These are phyloP conservation scores for Synanthedon vespiformis DNA, from an alignment of 2,888 invertebrate genomes.

Conservation along the genomic window DNA sequence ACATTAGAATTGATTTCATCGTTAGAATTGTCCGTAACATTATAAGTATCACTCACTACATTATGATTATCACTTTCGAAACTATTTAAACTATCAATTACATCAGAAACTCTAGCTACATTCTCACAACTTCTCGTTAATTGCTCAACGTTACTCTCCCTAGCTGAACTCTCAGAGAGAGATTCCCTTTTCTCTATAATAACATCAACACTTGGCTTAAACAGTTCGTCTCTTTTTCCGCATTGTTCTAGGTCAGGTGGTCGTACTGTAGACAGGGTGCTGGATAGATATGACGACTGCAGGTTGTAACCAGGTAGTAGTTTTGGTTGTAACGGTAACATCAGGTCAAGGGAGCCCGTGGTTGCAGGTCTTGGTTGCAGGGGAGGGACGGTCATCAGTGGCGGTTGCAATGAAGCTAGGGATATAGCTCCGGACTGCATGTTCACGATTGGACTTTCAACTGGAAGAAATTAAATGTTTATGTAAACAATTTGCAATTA, in stretches of 20 bases:
- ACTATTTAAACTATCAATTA: slow-evolving; percentile 30
- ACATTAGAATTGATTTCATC: slow-evolving; percentile 60
- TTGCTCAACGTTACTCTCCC: slow-evolving; percentile 22
- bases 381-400: slow-evolving; percentile 68
- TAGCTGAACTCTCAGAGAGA: slow-evolving; percentile 16
- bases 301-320: slow-evolving; percentile 71
- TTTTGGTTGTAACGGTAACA: slow-evolving; percentile 80
- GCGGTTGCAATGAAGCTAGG: slow-evolving; percentile 66
- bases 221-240: slow-evolving; percentile 26
- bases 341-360: slow-evolving; percentile 75
- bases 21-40: slow-evolving; percentile 27
- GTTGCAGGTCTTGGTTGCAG: slow-evolving; percentile 78
- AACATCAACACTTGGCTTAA: slow-evolving; percentile 43
- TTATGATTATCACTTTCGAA: slow-evolving; percentile 21
- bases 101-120: slow-evolving; percentile 28
- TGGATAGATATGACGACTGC: slow-evolving; percentile 59
- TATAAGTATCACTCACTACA: slow-evolving; percentile 17
- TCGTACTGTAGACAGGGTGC: slow-evolving; percentile 62
- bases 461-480: slow-evolving; percentile 47
- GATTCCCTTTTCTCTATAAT: slow-evolving; percentile 47
- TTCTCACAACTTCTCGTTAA: slow-evolving; percentile 27
- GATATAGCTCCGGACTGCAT: slow-evolving; percentile 59
- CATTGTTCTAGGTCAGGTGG: slow-evolving; percentile 43
- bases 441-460: slow-evolving; percentile 68
- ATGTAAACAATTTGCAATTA: not conserved